Base-by-base conservation (phyloP, 2,888 invertebrate genomes). In the Drosophila tripunctata region DNA sequence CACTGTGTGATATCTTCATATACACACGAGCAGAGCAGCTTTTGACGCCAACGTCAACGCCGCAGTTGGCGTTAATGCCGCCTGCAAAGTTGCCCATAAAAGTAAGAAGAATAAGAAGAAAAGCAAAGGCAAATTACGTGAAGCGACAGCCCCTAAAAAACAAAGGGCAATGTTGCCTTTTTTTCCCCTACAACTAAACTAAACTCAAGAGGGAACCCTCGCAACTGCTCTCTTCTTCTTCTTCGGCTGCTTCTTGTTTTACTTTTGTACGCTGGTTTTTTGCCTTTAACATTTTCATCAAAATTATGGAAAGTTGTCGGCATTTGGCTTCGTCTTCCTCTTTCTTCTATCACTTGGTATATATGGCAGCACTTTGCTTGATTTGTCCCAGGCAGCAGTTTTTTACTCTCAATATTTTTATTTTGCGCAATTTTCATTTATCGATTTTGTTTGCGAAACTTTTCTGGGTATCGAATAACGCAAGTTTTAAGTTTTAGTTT, bases 361-460 rank as follows among this genome's bases (percentile, higher is more conserved):
- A 5, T 0, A 7, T 8, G 1, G 2, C 24, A 4, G 4, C 36
- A 14, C 22, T 48, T 15, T 35, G 10, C 15, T 35, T 35, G 47
- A 22, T 35, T 45, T 45, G 17, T 19, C 30, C 31, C 27, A 22
- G 24, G 12, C 35, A 50, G 38, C 17, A 27, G 24, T 36, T 35
- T 44, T 56, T 50, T 12, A 4, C 10, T 41, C 33, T 67, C 51
- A 58, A n/a, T 71, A 58, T 78, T 38, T 63, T 52, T 57, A 64
- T 71, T 67, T 77, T 60, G 61, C 60, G 44, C 65, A 69, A 76
- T 73, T 79, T 79, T 67, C 60, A 52, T 57, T 72, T 76, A 79
- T 78, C 73, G 80, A 79, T 79, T 79, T 78, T 54, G 31, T 15
- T 30, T 6, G 15, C n/a, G 36, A 15, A 10, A 10, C 15, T 17